phyloP scores from a whole-genome alignment of 2,113 vertebrate genomes.

The Chamaetylas fuelleborni region DNA sequence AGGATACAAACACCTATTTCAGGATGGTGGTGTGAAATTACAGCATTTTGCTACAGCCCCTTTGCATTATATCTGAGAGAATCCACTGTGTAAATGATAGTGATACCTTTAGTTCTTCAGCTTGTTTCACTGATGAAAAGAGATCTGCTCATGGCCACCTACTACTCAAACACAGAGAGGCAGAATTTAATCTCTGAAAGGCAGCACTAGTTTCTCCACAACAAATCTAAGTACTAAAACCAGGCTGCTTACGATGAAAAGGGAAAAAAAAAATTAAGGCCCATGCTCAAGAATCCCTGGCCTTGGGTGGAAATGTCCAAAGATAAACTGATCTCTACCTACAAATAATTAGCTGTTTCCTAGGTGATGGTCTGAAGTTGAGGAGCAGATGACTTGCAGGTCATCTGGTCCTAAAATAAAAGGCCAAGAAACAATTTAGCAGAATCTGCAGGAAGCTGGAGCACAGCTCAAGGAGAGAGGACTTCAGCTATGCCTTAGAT shows the following conservation, averaged over 20 bases:
- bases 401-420: not conserved
- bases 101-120: not conserved
- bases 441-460: not conserved
- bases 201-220: not conserved
- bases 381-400: not conserved
- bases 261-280: not conserved
- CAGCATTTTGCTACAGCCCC: not conserved
- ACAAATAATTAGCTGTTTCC: not conserved
- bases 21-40: not conserved
- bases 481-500: not conserved
- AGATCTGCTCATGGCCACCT: not conserved
- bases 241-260: not conserved
- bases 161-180: not conserved
- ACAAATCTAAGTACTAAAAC: not conserved
- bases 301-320: not conserved
- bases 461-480: not conserved
- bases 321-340: not conserved
- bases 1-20: not conserved
- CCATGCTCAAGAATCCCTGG: not conserved
- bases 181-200: not conserved
- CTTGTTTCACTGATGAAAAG: not conserved
- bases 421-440: not conserved
- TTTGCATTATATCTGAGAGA: not conserved
- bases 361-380: not conserved
- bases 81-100: not conserved